These are phyloP conservation scores for Drosophila rellima DNA, from an alignment of 2,888 invertebrate genomes.

Conservation along the genomic window DNA sequence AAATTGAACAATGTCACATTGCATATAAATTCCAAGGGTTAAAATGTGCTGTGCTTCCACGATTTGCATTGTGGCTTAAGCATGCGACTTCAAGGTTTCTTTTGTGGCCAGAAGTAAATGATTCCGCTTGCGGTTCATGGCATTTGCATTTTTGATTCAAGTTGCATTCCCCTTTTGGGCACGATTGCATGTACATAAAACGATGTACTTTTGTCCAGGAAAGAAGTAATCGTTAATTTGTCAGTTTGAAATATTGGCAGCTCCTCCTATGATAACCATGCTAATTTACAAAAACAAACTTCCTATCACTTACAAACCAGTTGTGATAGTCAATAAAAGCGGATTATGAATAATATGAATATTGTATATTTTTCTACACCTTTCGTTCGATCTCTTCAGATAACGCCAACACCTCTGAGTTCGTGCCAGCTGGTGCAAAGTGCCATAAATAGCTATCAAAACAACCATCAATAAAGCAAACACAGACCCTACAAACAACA, in stretches of 20 bases:
- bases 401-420: conserved; percentile 10
- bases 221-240: background rate
- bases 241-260: background rate
- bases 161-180: conserved; percentile 17
- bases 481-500: conserved; percentile 13
- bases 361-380: conserved; percentile 1
- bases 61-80: background rate
- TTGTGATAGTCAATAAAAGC: conserved; percentile 15
- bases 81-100: conserved; percentile 2
- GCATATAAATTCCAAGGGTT: background rate
- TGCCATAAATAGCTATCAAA: conserved; percentile 24
- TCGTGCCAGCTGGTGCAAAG: conserved; percentile 27
- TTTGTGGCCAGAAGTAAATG: conserved; percentile 19
- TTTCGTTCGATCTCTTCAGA: conserved; percentile 14
- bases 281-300: conserved; percentile 11
- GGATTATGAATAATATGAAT: background rate
- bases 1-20: background rate
- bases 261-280: background rate
- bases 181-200: background rate
- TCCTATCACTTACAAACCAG: conserved; percentile 34
- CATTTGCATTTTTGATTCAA: conserved; percentile 34
- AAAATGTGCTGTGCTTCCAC: background rate
- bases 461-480: conserved; percentile 9
- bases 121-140: conserved; percentile 20
- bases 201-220: background rate